phyloP scores from a whole-genome alignment of 2,797 vertebrate species.

The Oreochromis grahami region DNA sequence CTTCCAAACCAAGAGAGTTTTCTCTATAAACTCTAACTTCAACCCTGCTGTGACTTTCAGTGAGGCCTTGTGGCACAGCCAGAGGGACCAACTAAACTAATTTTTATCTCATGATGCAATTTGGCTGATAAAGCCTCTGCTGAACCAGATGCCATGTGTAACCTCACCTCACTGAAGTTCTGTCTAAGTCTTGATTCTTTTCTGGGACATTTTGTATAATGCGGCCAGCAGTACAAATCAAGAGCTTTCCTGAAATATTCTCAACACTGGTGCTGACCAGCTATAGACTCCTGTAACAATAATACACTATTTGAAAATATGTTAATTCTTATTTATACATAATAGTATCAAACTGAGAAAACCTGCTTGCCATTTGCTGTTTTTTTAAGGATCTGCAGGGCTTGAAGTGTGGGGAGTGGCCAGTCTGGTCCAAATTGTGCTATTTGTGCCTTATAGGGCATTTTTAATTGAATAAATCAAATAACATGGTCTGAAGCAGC shows the following conservation, averaged over 20 bases:
- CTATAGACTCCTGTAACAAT: background rate
- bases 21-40: conserved; percentile 52
- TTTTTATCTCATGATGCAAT: conserved; percentile 60
- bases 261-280: background rate
- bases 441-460: background rate
- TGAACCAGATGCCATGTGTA: conserved; percentile 16
- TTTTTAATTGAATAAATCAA: background rate
- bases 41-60: conserved; percentile 43
- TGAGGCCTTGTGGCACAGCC: conserved; percentile 23
- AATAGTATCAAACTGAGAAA: background rate
- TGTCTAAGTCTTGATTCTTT: background rate
- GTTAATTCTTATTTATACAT: background rate
- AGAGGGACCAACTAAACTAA: conserved; percentile 46
- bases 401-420: background rate
- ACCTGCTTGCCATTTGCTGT: background rate
- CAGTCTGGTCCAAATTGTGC: background rate
- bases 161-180: background rate
- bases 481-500: background rate
- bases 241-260: background rate
- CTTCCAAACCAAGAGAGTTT: conserved; percentile 69
- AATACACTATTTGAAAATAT: background rate
- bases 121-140: conserved; percentile 34
- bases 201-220: background rate
- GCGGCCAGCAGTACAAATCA: background rate
- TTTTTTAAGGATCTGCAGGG: background rate